Base-by-base conservation (phyloP, 2,888 invertebrate species). In the Seira ritae region DNA sequence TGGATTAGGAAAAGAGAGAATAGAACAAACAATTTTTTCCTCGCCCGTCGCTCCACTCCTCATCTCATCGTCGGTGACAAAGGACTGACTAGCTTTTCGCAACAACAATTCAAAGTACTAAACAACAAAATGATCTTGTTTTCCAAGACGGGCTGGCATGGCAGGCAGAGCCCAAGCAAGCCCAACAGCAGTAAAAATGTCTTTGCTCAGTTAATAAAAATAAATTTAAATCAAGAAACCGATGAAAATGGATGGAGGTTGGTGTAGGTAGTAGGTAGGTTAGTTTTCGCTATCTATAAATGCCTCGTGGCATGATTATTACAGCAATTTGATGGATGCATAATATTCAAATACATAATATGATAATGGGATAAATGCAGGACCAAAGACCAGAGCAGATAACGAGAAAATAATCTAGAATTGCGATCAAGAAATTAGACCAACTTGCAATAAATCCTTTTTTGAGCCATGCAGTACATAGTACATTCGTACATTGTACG, bases 401-500 rank as follows among this genome's bases (percentile, higher is more conserved):
- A 62, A 62, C 19, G 62, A 62, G n/a, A n/a, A n/a, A 62, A 62
- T 62, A 62, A 20, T 62, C 20, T 20, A 62, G 62, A 19, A 20
- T 15, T 22, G 62, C 19, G 22, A 62, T 62, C 62, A 20, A 62
- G n/a, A 62, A 62, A 62, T 62, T 62, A n/a, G 62, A 62, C 22
- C 62, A 20, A 20, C 20, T 62, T n/a, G n/a, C 62, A 62, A 62
- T 62, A 62, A 62, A 62, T 62, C 62, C 62, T 62, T 62, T 62
- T 50, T 12, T 50, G 50, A 42, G 42, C 42, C 12, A 31, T 50
- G 50, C 42, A n/a, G n/a, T n/a, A n/a, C n/a, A n/a, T n/a, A n/a
- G n/a, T n/a, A n/a, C n/a, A n/a, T n/a, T n/a, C n/a, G n/a, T n/a
- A n/a, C n/a, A n/a, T 42, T 42, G 42, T 42, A 8, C n/a, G n/a